Conservation (phyloP, 2,888 invertebrate species). For the Drosophila helvetica region DNA sequence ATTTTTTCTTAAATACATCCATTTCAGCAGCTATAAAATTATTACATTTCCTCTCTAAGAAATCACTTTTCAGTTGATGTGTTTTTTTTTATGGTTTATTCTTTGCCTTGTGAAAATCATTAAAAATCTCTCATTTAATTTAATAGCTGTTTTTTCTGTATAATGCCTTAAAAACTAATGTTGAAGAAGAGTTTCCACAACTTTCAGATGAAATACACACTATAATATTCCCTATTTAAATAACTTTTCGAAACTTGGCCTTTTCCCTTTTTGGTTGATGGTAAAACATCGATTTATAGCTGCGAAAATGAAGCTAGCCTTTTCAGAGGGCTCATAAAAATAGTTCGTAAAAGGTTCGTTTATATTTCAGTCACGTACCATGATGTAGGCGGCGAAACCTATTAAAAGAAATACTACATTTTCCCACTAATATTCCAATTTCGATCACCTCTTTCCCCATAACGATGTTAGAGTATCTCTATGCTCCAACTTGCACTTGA, state of each 20-base stretch:
- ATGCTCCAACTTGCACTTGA: background rate
- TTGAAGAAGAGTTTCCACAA: too few species aligned
- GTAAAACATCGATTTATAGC: background rate
- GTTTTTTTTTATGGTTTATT: too few species aligned
- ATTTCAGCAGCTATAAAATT: too few species aligned
- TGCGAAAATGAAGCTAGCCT: background rate
- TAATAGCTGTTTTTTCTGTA: too few species aligned
- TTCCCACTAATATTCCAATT: background rate
- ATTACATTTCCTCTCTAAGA: too few species aligned
- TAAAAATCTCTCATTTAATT: too few species aligned
- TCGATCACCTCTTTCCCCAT: background rate
- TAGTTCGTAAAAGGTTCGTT: background rate
- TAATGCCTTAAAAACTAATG: too few species aligned
- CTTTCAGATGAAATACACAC: background rate
- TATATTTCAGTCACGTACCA: background rate
- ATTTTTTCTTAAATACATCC: too few species aligned
- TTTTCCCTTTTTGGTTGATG: background rate
- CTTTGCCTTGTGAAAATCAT: too few species aligned
- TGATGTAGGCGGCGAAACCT: background rate
- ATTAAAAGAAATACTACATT: background rate
- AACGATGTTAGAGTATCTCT: slow-evolving; percentile 4
- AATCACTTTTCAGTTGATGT: too few species aligned
- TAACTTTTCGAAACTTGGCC: background rate
- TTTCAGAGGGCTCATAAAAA: background rate
- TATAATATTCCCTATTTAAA: background rate